Conservation (phyloP, 2,113 vertebrate genomes). For the Engystomops pustulosus region DNA sequence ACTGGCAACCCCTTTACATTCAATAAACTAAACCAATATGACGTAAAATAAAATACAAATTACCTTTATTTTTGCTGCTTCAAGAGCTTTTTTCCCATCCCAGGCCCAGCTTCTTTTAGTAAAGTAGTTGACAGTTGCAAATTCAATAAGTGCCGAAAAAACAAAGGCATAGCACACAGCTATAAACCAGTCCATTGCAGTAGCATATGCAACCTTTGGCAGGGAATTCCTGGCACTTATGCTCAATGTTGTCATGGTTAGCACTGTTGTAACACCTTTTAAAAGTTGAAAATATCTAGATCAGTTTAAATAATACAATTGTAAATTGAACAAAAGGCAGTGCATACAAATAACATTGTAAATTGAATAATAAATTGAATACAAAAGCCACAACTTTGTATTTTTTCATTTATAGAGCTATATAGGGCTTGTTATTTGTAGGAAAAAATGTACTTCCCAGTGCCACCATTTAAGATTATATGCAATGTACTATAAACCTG, state of each 20-base stretch:
- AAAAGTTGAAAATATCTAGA: conserved; percentile 15
- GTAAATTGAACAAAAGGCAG: too few species aligned
- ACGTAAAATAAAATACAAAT: neutral
- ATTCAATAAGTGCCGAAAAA: conserved; percentile 96
- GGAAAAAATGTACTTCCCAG: too few species aligned
- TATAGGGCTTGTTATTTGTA: too few species aligned
- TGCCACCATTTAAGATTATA: too few species aligned
- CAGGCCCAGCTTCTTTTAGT: conserved; percentile 98
- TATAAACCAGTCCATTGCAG: conserved; percentile 99
- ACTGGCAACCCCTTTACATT: too few species aligned
- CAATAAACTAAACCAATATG: too few species aligned
- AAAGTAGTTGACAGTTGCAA: conserved; percentile 98
- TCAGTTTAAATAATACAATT: too few species aligned
- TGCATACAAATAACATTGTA: too few species aligned
- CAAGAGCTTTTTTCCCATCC: conserved; percentile 97
- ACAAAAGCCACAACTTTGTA: too few species aligned
- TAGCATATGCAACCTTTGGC: conserved; percentile 96
- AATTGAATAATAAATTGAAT: too few species aligned
- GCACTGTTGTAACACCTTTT: conserved; percentile 93
- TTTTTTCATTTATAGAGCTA: too few species aligned
- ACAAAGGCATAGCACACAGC: conserved; percentile 97
- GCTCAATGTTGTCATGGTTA: conserved; percentile 98
- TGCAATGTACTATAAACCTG: too few species aligned
- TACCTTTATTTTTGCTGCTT: conserved; percentile 94
- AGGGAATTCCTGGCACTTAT: conserved; percentile 97